phyloP scores from a whole-genome alignment of 2,113 vertebrate species.

The Tiliqua scincoides region DNA sequence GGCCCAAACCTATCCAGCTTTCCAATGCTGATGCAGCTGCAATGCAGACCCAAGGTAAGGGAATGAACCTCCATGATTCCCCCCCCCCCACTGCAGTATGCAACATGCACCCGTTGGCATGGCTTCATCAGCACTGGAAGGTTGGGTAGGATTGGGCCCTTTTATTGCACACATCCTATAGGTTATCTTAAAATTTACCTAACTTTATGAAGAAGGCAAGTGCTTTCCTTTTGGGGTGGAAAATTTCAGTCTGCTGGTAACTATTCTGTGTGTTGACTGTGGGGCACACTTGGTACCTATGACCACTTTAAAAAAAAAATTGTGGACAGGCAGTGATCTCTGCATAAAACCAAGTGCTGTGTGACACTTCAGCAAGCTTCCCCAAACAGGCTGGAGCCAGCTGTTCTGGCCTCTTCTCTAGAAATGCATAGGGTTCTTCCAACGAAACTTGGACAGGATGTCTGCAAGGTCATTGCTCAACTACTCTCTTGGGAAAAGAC shows the following conservation, averaged over 20 bases:
- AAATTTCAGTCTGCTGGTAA: neutral
- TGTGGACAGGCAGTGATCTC: neutral
- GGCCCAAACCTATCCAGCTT: too few species aligned
- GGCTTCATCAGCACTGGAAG: too few species aligned
- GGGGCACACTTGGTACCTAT: neutral
- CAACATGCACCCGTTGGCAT: too few species aligned
- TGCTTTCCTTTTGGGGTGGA: neutral
- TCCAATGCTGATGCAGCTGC: too few species aligned
- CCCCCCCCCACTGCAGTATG: too few species aligned
- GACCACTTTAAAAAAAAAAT: neutral
- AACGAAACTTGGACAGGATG: neutral
- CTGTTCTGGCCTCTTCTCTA: neutral
- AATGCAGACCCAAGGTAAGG: too few species aligned
- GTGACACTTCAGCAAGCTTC: neutral
- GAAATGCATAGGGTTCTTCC: neutral
- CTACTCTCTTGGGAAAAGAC: neutral
- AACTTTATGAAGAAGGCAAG: neutral
- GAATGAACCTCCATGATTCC: too few species aligned
- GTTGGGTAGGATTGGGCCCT: too few species aligned
- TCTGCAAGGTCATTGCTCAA: slow-evolving; percentile 2
- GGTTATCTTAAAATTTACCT: neutral
- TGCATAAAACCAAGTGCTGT: neutral
- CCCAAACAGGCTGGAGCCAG: neutral
- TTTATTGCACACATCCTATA: neutral
- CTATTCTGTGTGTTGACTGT: neutral